Evolutionary conservation across 1,140 invertebrate species (phyloP).

Genomic region (Apis dorsata): DNA sequence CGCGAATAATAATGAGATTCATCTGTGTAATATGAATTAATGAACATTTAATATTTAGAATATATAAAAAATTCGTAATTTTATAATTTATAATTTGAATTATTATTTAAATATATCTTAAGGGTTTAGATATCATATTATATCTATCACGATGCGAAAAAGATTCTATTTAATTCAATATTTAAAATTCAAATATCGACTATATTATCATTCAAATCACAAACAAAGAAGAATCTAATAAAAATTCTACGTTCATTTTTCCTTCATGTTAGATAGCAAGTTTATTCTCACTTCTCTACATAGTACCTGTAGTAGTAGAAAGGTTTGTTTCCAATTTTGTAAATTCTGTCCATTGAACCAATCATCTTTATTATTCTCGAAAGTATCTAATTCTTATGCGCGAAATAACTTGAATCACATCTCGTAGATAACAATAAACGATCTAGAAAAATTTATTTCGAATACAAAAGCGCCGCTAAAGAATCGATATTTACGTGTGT

Average conservation of each 20-base stretch:
- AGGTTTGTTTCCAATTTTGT: not conserved
- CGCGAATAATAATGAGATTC: no score
- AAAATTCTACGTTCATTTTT: not conserved
- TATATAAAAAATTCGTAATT: no score
- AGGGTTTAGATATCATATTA: no score
- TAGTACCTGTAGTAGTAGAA: not conserved
- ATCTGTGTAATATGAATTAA: no score
- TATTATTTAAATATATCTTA: no score
- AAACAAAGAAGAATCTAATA: not conserved
- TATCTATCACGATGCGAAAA: no score
- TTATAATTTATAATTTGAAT: no score
- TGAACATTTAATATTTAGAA: no score
- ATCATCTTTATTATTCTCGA: not conserved
- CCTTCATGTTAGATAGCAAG: not conserved
- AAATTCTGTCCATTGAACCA: not conserved
- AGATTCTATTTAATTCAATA: not conserved
- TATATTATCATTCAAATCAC: no score
- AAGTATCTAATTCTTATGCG: no score
- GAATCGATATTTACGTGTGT: conserved; percentile 39
- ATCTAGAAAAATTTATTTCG: conserved; percentile 25
- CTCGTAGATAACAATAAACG: not conserved
- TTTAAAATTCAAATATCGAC: not conserved
- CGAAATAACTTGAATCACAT: not conserved
- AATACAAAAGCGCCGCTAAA: conserved; percentile 4
- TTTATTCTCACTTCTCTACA: not conserved